phyloP scores from a whole-genome alignment of 2,888 invertebrate genomes.

The Tryphoninae sp. region DNA sequence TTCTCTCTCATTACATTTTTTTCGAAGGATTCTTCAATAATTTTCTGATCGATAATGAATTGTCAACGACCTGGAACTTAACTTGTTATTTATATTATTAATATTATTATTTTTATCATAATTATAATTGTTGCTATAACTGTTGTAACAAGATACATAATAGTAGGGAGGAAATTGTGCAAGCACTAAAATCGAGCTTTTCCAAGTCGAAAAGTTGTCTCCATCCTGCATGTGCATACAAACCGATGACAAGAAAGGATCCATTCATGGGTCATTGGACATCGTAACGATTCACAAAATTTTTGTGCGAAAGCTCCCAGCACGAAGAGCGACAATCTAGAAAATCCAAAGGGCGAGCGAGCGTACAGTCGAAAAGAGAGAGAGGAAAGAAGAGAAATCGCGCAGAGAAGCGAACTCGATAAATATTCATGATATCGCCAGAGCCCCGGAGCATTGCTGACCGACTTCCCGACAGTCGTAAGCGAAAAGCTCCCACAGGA shows the following conservation, averaged over 20 bases:
- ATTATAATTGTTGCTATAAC: too few species aligned
- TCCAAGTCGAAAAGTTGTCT: conserved; percentile 21
- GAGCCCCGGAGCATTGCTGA: conserved; percentile 32
- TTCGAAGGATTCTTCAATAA: too few species aligned
- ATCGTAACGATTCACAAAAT: conserved; percentile 40
- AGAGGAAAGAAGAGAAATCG: conserved; percentile 27
- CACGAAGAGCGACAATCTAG: conserved; percentile 10
- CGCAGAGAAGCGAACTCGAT: conserved; percentile 46
- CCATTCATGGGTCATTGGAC: conserved; percentile 42
- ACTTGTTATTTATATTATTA: too few species aligned
- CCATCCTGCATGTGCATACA: not conserved
- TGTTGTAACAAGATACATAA: too few species aligned
- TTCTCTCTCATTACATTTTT: not conserved
- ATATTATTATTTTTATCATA: too few species aligned
- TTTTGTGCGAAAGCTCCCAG: conserved; percentile 12
- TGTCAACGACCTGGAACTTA: too few species aligned
- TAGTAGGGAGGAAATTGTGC: not conserved
- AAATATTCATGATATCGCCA: conserved; percentile 59
- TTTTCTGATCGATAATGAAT: too few species aligned
- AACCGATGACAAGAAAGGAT: conserved; percentile 41
- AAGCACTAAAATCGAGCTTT: conserved; percentile 7
- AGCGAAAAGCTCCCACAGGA: conserved; percentile 55
- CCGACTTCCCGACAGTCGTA: conserved; percentile 59
- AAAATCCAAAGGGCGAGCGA: not conserved
- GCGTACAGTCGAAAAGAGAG: not conserved